These are phyloP conservation scores for Bursaphelenchus mucronatus DNA, from an alignment of 1,140 invertebrate species.

Conservation along the genomic window DNA sequence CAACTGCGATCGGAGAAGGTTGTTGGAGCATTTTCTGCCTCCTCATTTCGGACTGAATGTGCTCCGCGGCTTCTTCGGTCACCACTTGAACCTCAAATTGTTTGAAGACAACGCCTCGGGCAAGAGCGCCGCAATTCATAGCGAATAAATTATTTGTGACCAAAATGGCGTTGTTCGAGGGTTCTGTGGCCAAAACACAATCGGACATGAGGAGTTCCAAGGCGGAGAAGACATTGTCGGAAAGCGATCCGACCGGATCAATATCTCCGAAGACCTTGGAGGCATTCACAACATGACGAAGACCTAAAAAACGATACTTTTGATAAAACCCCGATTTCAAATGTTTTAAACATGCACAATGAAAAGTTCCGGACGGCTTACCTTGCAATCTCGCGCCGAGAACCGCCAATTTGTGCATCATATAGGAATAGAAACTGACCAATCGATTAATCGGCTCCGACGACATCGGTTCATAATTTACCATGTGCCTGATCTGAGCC, in stretches of 20 bases:
- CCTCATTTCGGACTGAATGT: conserved; percentile 59
- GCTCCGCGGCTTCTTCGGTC: conserved; percentile 57
- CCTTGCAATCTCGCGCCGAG: conserved; percentile 54
- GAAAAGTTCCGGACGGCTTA: conserved; percentile 46
- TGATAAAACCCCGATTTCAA: neutral
- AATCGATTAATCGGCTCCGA: conserved; percentile 43
- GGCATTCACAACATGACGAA: conserved; percentile 51
- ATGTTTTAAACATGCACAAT: neutral
- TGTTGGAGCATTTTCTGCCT: conserved; percentile 57
- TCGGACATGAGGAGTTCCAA: conserved; percentile 53
- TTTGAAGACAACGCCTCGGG: conserved; percentile 38
- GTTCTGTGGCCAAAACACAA: conserved; percentile 48
- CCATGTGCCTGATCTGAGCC: conserved; percentile 51
- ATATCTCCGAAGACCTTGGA: conserved; percentile 54
- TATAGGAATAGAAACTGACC: conserved; percentile 54
- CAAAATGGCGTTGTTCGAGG: conserved; percentile 46
- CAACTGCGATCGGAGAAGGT: conserved; percentile 51
- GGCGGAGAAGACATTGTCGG: conserved; percentile 58
- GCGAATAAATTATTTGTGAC: conserved; percentile 53
- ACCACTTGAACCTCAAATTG: conserved; percentile 53
- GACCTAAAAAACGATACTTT: conserved; percentile 34
- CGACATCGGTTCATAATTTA: conserved; percentile 47
- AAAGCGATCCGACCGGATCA: conserved; percentile 51
- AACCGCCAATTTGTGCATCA: conserved; percentile 59
- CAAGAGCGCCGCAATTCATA: conserved; percentile 51